phyloP scores from a whole-genome alignment of 2,888 invertebrate genomes.

The Meloe dianella region DNA sequence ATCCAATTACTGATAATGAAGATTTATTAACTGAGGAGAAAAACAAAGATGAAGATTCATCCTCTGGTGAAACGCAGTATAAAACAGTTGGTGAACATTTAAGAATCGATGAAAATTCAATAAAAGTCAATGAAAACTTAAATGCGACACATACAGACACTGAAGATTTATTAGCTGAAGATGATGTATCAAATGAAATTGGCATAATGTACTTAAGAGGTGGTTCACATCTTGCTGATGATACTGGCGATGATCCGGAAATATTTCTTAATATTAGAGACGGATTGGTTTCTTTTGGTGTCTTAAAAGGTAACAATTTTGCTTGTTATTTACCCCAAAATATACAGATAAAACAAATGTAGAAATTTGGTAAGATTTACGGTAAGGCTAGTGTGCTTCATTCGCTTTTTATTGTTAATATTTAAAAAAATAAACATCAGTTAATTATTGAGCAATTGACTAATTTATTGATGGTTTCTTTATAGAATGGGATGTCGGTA shows the following conservation, averaged over 20 bases:
- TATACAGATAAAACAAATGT: neutral
- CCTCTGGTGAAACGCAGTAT: slow-evolving; percentile 44
- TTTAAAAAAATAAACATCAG: neutral
- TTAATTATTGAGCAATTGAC: neutral
- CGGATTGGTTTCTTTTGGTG: slow-evolving; percentile 31
- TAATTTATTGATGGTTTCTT: slow-evolving; percentile 31
- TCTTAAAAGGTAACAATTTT: slow-evolving; percentile 34
- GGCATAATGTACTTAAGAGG: neutral
- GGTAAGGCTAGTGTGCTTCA: slow-evolving; percentile 12
- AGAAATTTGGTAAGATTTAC: neutral
- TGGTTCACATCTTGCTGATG: slow-evolving; percentile 6
- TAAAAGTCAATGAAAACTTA: slow-evolving; percentile 18
- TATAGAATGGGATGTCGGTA: slow-evolving; percentile 57
- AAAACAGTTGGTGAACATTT: slow-evolving; percentile 60
- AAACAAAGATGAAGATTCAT: slow-evolving; percentile 51
- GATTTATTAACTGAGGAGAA: slow-evolving; percentile 45
- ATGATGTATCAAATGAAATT: slow-evolving; percentile 18
- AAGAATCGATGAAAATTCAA: slow-evolving; percentile 49
- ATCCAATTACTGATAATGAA: slow-evolving; percentile 51
- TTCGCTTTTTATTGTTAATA: neutral
- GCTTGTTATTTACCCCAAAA: neutral
- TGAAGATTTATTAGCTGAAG: slow-evolving; percentile 59
- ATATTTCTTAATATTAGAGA: slow-evolving; percentile 30
- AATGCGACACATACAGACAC: slow-evolving; percentile 59
- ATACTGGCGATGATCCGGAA: neutral